Base-by-base conservation (phyloP, 37 sponge, comb jelly and placozoan species). In the Mnemiopsis leidyi region DNA sequence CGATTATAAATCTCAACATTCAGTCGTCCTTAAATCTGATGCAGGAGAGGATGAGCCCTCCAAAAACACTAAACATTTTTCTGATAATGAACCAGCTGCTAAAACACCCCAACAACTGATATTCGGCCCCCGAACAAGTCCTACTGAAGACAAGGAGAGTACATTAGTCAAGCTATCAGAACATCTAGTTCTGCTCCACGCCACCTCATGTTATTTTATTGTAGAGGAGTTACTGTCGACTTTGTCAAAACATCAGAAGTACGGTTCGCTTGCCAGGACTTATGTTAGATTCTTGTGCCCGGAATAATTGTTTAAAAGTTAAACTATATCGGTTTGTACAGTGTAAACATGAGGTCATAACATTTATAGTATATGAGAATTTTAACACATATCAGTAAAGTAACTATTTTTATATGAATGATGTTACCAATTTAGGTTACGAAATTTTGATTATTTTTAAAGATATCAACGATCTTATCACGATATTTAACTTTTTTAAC, bases 131-230 rank as follows among this genome's bases (percentile, higher is more conserved):
- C 5, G 9, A 48, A 48, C 61, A 48, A 13, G 13, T 13, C 5
- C 13, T 5, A 48, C 9, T 13, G 5, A 5, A 13, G 9, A 5
- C 61, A 48, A 48, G 9, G 13, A 48, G 13, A 13, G 61, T 18
- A 48, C 61, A 13, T 48, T 48, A 13, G 61, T 48, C 13, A 13
- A 48, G 16, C 18, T 77, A 32, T 77, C 79, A 2, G 18, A 77
- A 32, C 79, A 77, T 77, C 33, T 77, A 32, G 36, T 77, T 32
- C 20, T 77, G 30, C 32, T 77, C 0, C 79, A 77, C 18, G 79
- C 79, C 9, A 31, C 79, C 20, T 0, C 26, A 1, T 77, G 79
- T 34, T 31, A 32, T 34, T 32, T 34, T 34, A 77, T 77, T 77
- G 79, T 77, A 9, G 79, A 77, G 33, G 36, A 32, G 26, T 32